A percentile compares a stretch with the other conserved stretches of the same genome.
These are phyloP conservation scores for Sminthurinus aureus DNA, from an alignment of 2,888 invertebrate species.

Conservation along the genomic window DNA sequence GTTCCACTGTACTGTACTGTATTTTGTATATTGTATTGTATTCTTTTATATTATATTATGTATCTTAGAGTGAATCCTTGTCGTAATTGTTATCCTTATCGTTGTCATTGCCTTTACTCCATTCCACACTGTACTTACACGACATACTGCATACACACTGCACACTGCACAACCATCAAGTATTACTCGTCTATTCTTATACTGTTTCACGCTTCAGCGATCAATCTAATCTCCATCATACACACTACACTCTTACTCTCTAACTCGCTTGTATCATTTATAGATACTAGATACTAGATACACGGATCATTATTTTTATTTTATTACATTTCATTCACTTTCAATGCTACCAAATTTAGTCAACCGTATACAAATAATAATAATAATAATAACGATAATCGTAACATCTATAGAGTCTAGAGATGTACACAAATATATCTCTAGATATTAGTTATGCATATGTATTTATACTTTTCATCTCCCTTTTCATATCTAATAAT, in stretches of 20 bases:
- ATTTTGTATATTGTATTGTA: neutral
- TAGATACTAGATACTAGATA: neutral
- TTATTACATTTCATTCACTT: neutral
- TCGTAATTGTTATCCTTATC: neutral
- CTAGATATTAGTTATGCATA: neutral
- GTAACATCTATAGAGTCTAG: no score
- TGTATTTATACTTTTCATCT: neutral
- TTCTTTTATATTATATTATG: neutral
- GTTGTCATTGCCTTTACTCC: neutral
- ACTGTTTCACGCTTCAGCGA: constrained; percentile 34
- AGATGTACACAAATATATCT: neutral
- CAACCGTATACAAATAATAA: constrained; percentile 22
- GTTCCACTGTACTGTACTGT: neutral
- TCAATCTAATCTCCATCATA: constrained; percentile 36
- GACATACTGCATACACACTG: no score
- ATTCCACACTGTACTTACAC: neutral
- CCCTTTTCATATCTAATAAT: neutral
- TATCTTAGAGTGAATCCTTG: neutral
- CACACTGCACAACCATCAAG: no score
- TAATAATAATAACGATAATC: no score
- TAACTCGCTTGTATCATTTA: neutral
- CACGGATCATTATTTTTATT: neutral
- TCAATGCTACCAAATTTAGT: constrained; percentile 33
- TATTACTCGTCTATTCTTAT: constrained; percentile 20
- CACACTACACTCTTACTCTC: neutral